Evolutionary conservation across 1,140 invertebrate genomes (phyloP), one percentile per base, ranked within the genome.

Genomic region (Brachionus rotundiformis): DNA sequence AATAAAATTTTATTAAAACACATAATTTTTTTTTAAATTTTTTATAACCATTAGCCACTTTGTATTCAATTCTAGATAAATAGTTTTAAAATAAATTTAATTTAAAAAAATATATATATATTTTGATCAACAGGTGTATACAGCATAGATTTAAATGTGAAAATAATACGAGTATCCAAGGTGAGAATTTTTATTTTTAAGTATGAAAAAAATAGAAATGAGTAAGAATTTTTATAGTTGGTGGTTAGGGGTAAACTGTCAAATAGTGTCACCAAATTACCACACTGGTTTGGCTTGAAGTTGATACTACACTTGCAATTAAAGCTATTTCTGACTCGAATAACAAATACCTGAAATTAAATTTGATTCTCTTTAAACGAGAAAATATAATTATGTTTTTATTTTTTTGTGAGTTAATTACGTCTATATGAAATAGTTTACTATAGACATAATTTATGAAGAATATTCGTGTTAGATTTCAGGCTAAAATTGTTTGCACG

Each of bases 361-460:
- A 19, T 54, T 54, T 54, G 47, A 54, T 54, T 54, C 47, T 19
- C 19, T 19, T 10, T 54, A 54, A 54, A 54, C 47, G 47, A 54
- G 47, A 54, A 54, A 54, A 54, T 19, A 54, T 25, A 54, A 54
- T 54, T 54, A 54, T 54, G 47, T 54, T 54, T 54, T 54, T 47
- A n/a, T 54, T 54, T 19, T 54, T 54, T 19, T 54, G 19, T 54
- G 23, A 54, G 47, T 54, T 54, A 54, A 54, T 54, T 54, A 54
- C 47, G 47, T 54, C 47, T 54, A 54, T 54, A 54, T 54, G 47
- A 54, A 54, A 54, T 54, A 54, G 47, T 54, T 54, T 54, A 54
- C n/a, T 54, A 54, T 54, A 54, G 19, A 54, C 47, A 54, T 54
- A 54, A 54, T 54, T 54, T 54, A 54, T 54, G 47, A 54, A 19